Evolutionary conservation across 1,140 invertebrate species (phyloP), one percentile per base, ranked within the genome.

Genomic region (Lepidostoma basale): DNA sequence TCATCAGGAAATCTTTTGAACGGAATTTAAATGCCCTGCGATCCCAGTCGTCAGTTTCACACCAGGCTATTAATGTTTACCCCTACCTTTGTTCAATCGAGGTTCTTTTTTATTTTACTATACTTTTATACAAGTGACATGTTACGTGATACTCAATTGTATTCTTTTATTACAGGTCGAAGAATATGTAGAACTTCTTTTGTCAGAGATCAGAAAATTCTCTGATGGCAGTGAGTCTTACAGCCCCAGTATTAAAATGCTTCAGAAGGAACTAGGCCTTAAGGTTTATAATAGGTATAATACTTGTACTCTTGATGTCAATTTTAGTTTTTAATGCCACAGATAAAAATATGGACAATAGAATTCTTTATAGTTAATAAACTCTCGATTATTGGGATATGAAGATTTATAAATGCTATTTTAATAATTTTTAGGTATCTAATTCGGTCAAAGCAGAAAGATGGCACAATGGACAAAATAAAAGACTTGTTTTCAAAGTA

Each of bases 171-270:
- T 68, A 45, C 67, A 83, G 81, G 74, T 76, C 14, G 79, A 89
- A 14, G 82, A 88, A 63, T 92, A 90, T 75, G 83, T 90, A 1
- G 85, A 91, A 64, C 78, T 85, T 40, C 84, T 89, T 40, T 80
- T 89, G 66, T 79, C 86, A 76, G 90, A 94, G 80, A 83, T 92
- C 3, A 82, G 81, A 60, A 86, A 86, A 66, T 73, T 95, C 12
- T 87, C 89, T 0, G 84, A 89, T 73, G 89, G 89, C 1, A 94
- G 92, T 0, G 91, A 94, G 75, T 88, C 87, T 0, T 96, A 89
- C 77, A 95, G 92, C 78, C 89, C 89, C 0, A 86, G 87, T 2
- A 79, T 90, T 2, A 82, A 78, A 49, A 75, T 85, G 30, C 77
- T 96, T 9, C 88, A 90, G 74, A 79, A 81, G 68, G 81, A 87